Evolutionary conservation across 2,113 vertebrate species (phyloP).

Genomic region (Hystrix cristata): DNA sequence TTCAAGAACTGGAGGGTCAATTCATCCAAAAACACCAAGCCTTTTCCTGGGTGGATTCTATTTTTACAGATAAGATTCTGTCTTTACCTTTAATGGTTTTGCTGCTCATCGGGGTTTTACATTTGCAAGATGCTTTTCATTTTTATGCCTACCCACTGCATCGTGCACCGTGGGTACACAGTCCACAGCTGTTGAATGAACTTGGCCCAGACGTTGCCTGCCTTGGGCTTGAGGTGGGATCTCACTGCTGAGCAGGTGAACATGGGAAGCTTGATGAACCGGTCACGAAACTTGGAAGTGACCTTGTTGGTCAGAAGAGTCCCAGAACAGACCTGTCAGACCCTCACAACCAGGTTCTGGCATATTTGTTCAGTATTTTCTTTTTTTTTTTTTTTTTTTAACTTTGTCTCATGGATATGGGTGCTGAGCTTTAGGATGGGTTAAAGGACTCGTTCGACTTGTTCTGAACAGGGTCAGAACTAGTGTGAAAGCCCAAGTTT

Average conservation of each 20-base stretch:
- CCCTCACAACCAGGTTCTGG: background rate
- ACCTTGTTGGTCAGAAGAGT: background rate
- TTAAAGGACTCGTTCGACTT: background rate
- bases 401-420: background rate
- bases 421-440: background rate
- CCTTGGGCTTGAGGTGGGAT: background rate
- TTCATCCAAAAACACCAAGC: slow-evolving; percentile 14
- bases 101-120: background rate
- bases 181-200: background rate
- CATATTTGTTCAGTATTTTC: background rate
- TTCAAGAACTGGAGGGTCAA: background rate
- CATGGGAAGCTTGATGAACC: background rate
- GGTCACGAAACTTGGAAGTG: background rate
- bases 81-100: slow-evolving; percentile 37
- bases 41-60: slow-evolving; percentile 26
- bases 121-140: slow-evolving; percentile 23
- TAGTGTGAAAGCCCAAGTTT: background rate
- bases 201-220: background rate
- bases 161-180: background rate
- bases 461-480: background rate
- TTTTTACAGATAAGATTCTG: slow-evolving; percentile 61
- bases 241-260: background rate
- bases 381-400: background rate
- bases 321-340: background rate
- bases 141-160: background rate